Conservation (phyloP, 92 coral and sea anemone species). For the Blastomussa wellsi region DNA sequence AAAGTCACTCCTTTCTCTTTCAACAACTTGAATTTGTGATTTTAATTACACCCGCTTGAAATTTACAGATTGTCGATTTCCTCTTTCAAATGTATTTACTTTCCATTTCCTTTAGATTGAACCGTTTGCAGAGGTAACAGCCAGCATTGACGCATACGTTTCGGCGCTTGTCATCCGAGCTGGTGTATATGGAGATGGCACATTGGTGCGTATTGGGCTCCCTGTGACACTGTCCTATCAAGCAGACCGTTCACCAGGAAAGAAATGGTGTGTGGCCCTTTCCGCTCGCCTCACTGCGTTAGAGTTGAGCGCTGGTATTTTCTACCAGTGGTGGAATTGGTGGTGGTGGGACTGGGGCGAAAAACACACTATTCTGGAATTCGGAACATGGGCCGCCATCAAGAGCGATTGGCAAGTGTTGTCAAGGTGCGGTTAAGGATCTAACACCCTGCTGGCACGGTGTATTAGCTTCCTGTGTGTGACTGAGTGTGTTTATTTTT, state of each 20-base stretch:
- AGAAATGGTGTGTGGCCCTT: conserved; percentile 23
- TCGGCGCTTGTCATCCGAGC: not conserved
- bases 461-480: too few relatives aligned
- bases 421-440: too few relatives aligned
- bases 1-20: too few relatives aligned
- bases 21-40: too few relatives aligned
- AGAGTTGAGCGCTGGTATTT: conserved; percentile 11
- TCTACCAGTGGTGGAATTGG: too few relatives aligned
- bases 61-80: not conserved
- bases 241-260: not conserved
- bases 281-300: conserved; percentile 1
- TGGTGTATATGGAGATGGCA: conserved; percentile 33
- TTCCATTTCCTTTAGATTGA: not conserved
- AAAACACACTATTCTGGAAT: too few relatives aligned
- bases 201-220: conserved; percentile 14
- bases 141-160: not conserved
- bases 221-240: conserved; percentile 37
- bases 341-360: too few relatives aligned
- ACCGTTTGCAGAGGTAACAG: not conserved
- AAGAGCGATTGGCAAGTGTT: too few relatives aligned
- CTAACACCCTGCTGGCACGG: too few relatives aligned
- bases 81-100: not conserved
- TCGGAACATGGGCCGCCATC: too few relatives aligned
- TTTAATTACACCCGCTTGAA: too few relatives aligned
- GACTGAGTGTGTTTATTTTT: too few relatives aligned